Base-by-base conservation (phyloP, 2,797 vertebrate genomes). In the Pantherophis vulpinus region DNA sequence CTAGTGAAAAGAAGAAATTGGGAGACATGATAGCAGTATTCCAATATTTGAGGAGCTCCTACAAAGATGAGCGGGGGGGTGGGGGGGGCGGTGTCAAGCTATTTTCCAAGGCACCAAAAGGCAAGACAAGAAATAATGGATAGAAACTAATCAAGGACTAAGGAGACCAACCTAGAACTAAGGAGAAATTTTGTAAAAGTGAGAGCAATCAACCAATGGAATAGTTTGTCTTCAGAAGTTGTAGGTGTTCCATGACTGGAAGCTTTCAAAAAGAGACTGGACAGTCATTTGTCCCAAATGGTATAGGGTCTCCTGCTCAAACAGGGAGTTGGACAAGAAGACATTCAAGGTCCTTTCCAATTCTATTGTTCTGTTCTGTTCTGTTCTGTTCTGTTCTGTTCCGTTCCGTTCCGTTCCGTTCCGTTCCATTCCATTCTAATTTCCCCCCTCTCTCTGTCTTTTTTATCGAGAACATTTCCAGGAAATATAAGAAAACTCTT, bases 1-100 rank as follows among this genome's bases (percentile, higher is more conserved):
- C 61, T 63, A 63, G 61, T 29, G 4, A 63, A 63, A 63, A 29
- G 27, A 63, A 12, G 61, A 63, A 63, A 2, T 63, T 1, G 29
- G 27, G 11, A 63, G 11, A 13, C 27, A 63, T 63, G 27, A 13
- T 63, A 63, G 61, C 61, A 63, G 61, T 29, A 63, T 29, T 63
- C 25, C 61, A 29, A 63, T 63, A 29, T 29, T 66, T n/a, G 63
- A n/a, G 63, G 29, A n/a, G 5, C 29, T 70, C 13, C 29, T 16
- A 70, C 13, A 70, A 70, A 32, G 29, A 32, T 66, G 10, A 27
- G 47, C 2, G 3, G 55, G 13, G 55, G 2, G 3, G n/a, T n/a
- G n/a, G n/a, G 25, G 29, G 5, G 4, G 3, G 12, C 1, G 5
- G 29, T 0, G 0, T 66, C 12, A 14, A 66, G n/a, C 63, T n/a